These are phyloP conservation scores for Unio pictorum DNA, from an alignment of 2,888 invertebrate species.

Conservation along the genomic window DNA sequence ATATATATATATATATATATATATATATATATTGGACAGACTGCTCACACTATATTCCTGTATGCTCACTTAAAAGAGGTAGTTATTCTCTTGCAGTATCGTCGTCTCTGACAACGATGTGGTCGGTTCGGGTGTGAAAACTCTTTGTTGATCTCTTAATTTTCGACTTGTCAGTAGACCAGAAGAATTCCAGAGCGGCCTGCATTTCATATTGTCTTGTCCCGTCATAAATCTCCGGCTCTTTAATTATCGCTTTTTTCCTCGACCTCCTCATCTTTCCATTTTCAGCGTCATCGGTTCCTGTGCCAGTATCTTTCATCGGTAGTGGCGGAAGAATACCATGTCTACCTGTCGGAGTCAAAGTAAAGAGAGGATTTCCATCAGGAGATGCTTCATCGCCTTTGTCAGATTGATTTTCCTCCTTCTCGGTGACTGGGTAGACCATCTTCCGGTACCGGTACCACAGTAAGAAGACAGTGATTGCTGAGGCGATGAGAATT, in stretches of 20 bases:
- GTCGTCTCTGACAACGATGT: too few species aligned
- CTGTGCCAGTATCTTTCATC: conserved; percentile 33
- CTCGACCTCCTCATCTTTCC: conserved; percentile 35
- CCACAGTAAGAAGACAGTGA: conserved; percentile 6
- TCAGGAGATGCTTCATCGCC: conserved; percentile 15
- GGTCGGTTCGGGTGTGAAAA: conserved; percentile 38
- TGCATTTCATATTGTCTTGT: conserved; percentile 49
- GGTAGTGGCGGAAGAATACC: conserved; percentile 32
- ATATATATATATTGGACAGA: too few species aligned
- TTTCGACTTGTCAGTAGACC: conserved; percentile 40
- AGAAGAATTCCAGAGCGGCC: conserved; percentile 46
- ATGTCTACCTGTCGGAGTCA: conserved; percentile 11
- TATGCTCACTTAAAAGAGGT: too few species aligned
- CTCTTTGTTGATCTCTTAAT: conserved; percentile 47
- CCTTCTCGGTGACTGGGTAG: conserved; percentile 34
- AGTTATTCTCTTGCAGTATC: too few species aligned
- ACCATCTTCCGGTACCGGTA: conserved; percentile 22
- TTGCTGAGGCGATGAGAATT: conserved; percentile 12
- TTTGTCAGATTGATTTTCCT: conserved; percentile 28
- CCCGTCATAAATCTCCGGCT: conserved; percentile 50
- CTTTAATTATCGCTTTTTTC: conserved; percentile 39
- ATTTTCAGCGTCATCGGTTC: conserved; percentile 19
- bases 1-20: too few species aligned
- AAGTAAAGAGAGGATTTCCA: conserved; percentile 12
- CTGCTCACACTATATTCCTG: too few species aligned